Evolutionary conservation across 2,113 vertebrate genomes (phyloP).

Genomic region (Platysternon megacephalum): DNA sequence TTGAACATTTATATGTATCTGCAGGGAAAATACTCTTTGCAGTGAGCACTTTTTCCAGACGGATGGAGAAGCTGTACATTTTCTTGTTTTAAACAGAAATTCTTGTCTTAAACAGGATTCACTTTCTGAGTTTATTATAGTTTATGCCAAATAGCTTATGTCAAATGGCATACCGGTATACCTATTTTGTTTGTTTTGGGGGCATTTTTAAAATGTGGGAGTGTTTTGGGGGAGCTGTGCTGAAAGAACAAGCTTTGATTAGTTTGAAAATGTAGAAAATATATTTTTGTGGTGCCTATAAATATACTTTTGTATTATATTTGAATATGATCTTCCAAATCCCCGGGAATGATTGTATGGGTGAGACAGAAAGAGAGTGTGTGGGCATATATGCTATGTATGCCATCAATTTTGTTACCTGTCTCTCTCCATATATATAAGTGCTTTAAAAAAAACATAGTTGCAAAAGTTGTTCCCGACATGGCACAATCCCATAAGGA

Average conservation of each 20-base stretch:
- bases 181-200: background rate
- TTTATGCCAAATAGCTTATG: background rate
- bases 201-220: background rate
- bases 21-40: background rate
- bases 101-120: accelerated
- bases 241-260: background rate
- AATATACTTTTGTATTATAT: background rate
- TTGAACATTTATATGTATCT: background rate
- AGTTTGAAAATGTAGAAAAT: background rate
- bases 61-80: accelerated
- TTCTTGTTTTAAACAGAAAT: background rate
- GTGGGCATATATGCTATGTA: background rate
- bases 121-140: background rate
- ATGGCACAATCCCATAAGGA: background rate
- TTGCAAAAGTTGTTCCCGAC: background rate
- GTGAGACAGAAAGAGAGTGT: background rate
- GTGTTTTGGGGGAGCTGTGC: background rate
- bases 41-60: background rate
- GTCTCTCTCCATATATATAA: background rate
- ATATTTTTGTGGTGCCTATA: background rate
- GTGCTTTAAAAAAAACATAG: background rate
- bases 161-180: background rate
- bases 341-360: background rate
- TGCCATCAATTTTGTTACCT: background rate
- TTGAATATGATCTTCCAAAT: background rate